These are phyloP conservation scores for Argopecten irradians DNA, from an alignment of 1,140 invertebrate genomes.

Conservation along the genomic window DNA sequence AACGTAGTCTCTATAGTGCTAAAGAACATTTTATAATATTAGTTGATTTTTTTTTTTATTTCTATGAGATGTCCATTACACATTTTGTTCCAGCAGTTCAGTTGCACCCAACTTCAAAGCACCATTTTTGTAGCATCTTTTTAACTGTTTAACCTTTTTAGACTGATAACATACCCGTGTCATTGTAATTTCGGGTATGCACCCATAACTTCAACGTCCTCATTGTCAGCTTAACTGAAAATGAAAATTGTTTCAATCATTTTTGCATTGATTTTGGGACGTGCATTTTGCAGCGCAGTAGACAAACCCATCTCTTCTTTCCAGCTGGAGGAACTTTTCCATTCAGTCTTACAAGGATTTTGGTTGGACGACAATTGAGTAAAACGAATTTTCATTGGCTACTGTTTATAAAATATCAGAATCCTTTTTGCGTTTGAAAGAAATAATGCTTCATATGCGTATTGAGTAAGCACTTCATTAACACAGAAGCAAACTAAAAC, in stretches of 20 bases:
- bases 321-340: not conserved
- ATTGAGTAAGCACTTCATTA: not conserved
- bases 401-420: not conserved
- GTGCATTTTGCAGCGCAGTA: not conserved
- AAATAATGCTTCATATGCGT: not conserved
- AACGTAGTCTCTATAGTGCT: too few species aligned
- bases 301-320: not conserved
- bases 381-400: slow-evolving; percentile 73
- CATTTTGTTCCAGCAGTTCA: too few species aligned
- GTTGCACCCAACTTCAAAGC: too few species aligned
- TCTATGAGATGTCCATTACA: too few species aligned
- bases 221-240: slow-evolving; percentile 30
- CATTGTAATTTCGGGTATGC: slow-evolving; percentile 40
- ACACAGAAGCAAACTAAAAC: not conserved
- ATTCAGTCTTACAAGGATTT: slow-evolving; percentile 49
- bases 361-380: slow-evolving; percentile 74
- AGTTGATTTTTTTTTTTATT: too few species aligned
- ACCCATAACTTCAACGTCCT: slow-evolving; percentile 59
- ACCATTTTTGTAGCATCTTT: too few species aligned
- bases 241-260: not conserved
- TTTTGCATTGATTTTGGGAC: slow-evolving; percentile 71
- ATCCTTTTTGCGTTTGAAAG: not conserved
- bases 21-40: too few species aligned
- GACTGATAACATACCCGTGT: not conserved
- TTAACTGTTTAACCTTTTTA: slow-evolving; percentile 38